phyloP scores from a whole-genome alignment of 2,113 vertebrate species.

The Genyomyrus donnyi region DNA sequence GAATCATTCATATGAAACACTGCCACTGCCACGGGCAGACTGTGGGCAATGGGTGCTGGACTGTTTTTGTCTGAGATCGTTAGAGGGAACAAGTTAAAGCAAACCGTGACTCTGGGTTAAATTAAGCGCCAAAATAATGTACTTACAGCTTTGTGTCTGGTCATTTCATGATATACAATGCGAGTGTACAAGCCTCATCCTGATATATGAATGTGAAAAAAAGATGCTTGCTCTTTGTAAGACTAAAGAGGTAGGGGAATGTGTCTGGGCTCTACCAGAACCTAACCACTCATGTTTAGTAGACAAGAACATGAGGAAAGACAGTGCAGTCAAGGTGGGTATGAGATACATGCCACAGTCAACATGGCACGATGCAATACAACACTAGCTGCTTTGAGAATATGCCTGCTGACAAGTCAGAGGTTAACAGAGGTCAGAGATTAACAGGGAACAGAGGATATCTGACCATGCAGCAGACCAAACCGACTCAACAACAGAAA shows the following conservation, averaged over 20 bases:
- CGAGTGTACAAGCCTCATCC: conserved; percentile 60
- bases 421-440: background rate
- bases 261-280: background rate
- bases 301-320: background rate
- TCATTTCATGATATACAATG: conserved; percentile 59
- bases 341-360: background rate
- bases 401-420: background rate
- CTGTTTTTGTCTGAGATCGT: background rate
- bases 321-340: background rate
- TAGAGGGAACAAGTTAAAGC: conserved; percentile 16
- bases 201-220: conserved; percentile 53
- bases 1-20: background rate
- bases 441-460: background rate
- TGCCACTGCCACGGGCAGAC: background rate
- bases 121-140: conserved; percentile 23
- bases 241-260: conserved; percentile 20
- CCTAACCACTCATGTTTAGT: background rate
- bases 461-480: background rate
- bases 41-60: background rate
- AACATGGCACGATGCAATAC: background rate
- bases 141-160: conserved; percentile 52
- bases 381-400: background rate
- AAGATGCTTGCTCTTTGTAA: conserved; percentile 51
- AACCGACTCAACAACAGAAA: background rate
- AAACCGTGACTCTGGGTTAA: conserved; percentile 20